These are phyloP conservation scores for Microtus obscurus DNA, from an alignment of 2,797 vertebrate species.

Conservation along the genomic window DNA sequence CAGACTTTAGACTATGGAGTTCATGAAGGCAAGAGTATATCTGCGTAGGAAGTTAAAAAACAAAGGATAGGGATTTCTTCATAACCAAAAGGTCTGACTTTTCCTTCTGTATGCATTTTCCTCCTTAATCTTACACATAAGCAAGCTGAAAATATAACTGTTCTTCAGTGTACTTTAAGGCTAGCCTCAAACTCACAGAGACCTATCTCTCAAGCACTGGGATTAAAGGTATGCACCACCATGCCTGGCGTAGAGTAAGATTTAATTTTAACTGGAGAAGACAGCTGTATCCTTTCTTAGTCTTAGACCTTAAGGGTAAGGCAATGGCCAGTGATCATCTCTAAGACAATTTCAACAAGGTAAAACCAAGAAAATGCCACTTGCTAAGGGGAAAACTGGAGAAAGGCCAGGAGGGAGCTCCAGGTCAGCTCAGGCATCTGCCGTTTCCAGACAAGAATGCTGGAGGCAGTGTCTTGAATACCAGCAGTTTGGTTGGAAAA, in stretches of 20 bases:
- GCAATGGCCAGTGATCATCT: conserved; percentile 28
- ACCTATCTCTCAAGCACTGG: neutral
- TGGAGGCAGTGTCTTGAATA: conserved; percentile 58
- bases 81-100: conserved; percentile 24
- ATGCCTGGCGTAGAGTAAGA: neutral
- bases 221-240: neutral
- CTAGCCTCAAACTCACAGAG: neutral
- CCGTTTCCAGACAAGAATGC: conserved; percentile 36
- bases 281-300: neutral
- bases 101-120: conserved; percentile 41
- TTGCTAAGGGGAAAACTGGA: conserved; percentile 56
- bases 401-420: conserved; percentile 40
- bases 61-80: neutral
- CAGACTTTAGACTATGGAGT: conserved; percentile 10
- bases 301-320: conserved; percentile 41
- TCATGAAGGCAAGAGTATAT: neutral
- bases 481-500: conserved; percentile 58
- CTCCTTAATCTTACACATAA: conserved; percentile 47
- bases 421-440: conserved; percentile 15
- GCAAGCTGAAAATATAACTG: neutral
- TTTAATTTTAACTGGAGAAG: conserved; percentile 26
- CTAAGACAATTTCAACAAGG: conserved; percentile 51
- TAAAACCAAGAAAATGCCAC: conserved; percentile 36
- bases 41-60: neutral
- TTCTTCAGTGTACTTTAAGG: neutral